Evolutionary conservation across 1,140 invertebrate species (phyloP).

Genomic region (Drosophila albomicans): DNA sequence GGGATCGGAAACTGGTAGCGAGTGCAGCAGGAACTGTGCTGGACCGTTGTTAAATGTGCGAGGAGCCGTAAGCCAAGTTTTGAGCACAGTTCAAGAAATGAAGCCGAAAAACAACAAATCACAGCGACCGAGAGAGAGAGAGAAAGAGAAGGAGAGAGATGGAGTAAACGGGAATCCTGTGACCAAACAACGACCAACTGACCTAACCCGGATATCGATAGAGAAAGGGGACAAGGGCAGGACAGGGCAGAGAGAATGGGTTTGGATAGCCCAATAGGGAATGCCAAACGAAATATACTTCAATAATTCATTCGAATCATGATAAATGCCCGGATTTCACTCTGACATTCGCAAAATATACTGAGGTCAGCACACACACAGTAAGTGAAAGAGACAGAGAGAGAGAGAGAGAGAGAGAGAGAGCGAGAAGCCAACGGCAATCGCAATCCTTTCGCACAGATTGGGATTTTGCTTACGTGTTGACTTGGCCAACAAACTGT

Average conservation of each 20-base stretch:
- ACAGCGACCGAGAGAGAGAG: background rate
- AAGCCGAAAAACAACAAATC: constrained; percentile 20
- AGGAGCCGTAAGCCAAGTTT: constrained; percentile 23
- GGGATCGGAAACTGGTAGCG: background rate
- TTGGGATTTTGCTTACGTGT: constrained; percentile 54
- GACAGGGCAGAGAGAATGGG: background rate
- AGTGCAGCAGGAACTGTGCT: background rate
- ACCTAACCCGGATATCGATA: constrained; percentile 23
- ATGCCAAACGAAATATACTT: constrained; percentile 53
- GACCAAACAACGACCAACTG: constrained; percentile 35
- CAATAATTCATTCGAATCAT: constrained; percentile 63
- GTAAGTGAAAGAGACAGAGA: background rate
- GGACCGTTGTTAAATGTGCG: constrained; percentile 8
- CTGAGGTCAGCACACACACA: constrained; percentile 52
- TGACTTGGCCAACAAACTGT: constrained; percentile 42
- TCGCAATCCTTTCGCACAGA: constrained; percentile 46
- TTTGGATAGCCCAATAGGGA: constrained; percentile 44
- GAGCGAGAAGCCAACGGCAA: background rate
- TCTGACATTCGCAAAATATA: constrained; percentile 54
- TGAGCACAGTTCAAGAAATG: constrained; percentile 34
- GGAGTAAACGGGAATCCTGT: constrained; percentile 14
- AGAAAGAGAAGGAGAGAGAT: background rate
- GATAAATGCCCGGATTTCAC: constrained; percentile 60
- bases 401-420: constrained; percentile 1
- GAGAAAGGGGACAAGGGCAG: background rate